These are phyloP conservation scores for Deilephila porcellus DNA, from an alignment of 2,888 invertebrate species.

Conservation along the genomic window DNA sequence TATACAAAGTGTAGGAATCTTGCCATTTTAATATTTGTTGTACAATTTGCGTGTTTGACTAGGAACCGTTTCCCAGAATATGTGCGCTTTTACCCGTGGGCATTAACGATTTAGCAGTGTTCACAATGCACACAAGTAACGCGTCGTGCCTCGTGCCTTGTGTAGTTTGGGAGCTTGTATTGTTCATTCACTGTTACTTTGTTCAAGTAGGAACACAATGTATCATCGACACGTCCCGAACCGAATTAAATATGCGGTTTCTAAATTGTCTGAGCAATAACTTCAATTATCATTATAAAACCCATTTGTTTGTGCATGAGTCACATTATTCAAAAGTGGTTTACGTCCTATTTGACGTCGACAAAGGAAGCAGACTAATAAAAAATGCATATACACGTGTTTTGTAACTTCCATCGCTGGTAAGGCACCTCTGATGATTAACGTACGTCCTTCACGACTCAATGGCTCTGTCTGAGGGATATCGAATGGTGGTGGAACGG, in stretches of 20 bases:
- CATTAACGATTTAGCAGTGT: slow-evolving; percentile 26
- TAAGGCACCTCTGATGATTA: slow-evolving; percentile 37
- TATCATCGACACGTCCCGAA: neutral
- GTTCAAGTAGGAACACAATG: neutral
- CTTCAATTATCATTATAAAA: neutral
- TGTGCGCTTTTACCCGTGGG: slow-evolving; percentile 57
- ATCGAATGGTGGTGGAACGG: slow-evolving; percentile 53
- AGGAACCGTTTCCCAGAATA: slow-evolving; percentile 74
- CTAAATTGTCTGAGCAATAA: neutral
- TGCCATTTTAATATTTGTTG: slow-evolving; percentile 73
- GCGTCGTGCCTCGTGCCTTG: neutral
- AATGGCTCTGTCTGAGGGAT: slow-evolving; percentile 50
- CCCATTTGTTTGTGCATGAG: neutral
- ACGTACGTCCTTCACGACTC: slow-evolving; percentile 59
- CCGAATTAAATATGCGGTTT: neutral
- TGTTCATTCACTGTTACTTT: slow-evolving; percentile 5
- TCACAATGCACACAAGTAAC: slow-evolving; percentile 15
- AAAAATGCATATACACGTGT: slow-evolving; percentile 21
- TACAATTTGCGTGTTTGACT: slow-evolving; percentile 79
- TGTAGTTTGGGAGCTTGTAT: slow-evolving; percentile 4
- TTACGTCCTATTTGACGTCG: neutral
- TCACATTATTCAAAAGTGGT: slow-evolving; percentile 12
- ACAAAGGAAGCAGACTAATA: slow-evolving; percentile 10
- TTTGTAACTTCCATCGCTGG: slow-evolving; percentile 30
- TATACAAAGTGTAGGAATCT: slow-evolving; percentile 66